Conservation (phyloP, 2,797 vertebrate species). For the Enteromius mattozi region DNA sequence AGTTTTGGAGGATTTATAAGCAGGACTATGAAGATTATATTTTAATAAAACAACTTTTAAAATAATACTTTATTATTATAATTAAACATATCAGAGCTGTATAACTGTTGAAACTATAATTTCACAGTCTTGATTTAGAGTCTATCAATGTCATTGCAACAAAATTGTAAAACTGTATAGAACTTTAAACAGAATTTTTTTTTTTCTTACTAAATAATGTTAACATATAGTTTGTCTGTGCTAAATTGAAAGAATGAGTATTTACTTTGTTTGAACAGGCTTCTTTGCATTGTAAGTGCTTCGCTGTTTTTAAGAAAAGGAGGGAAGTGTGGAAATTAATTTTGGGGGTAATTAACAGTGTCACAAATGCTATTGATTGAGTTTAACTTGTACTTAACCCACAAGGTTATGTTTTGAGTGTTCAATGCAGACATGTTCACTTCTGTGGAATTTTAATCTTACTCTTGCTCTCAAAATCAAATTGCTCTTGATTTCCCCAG, state of each 20-base stretch:
- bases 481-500: conserved; percentile 45
- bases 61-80: not conserved
- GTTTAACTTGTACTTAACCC: not conserved
- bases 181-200: not conserved
- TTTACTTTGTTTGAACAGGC: not conserved
- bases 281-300: not conserved
- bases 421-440: conserved; percentile 15
- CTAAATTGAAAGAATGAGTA: not conserved
- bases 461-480: conserved; percentile 20
- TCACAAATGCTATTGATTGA: not conserved
- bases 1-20: not conserved
- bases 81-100: not conserved
- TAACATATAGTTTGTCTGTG: not conserved
- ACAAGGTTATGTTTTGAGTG: not conserved
- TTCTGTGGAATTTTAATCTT: conserved; percentile 29
- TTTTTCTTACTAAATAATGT: not conserved
- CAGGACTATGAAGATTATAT: not conserved
- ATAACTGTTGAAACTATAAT: not conserved
- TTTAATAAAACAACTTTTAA: not conserved
- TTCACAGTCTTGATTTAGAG: not conserved
- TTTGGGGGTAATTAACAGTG: not conserved
- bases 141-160: not conserved
- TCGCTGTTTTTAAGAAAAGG: not conserved
- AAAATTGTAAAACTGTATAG: not conserved
- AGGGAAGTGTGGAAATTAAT: not conserved